Evolutionary conservation across 2,888 invertebrate species (phyloP), one percentile per base, ranked within the genome.

Genomic region (Hemithea aestivaria): DNA sequence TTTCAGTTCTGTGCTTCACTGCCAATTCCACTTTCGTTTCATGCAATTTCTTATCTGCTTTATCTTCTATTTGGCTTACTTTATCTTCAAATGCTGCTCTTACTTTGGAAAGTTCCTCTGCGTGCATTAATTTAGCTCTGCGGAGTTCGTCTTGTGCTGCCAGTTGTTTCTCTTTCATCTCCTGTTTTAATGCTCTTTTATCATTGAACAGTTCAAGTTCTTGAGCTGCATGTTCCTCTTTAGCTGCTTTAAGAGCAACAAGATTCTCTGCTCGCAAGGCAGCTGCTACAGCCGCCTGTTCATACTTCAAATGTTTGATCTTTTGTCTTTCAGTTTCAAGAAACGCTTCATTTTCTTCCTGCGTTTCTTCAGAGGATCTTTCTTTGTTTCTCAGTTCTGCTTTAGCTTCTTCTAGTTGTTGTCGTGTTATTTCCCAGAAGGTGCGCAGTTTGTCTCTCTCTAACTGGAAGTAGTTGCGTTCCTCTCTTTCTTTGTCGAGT

Each of bases 361-460:
- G 92, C 0, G 93, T 89, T 75, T 96, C 94, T 79, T 97, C 96
- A 53, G 96, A 93, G 52, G 96, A 96, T 53, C 95, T 89, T 67
- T 97, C 88, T 51, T 78, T 83, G 10, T 89, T 85, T 85, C 92
- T 84, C 7, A 93, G 67, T 58, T 90, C 89, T 3, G 95, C 93
- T 66, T 92, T 91, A 7, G 91, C 91, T 82, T 96, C 95, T 63
- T 97, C 96, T 25, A 97, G 80, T 67, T 98, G 96, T 57, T 94
- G 92, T 52, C 95, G 91, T 0, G 97, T 95, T 35, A 98, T 96
- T 78, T 98, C 97, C 98, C 98, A 98, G 72, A 97, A 97, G 2
- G 96, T 96, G 53, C 96, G 90, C 8, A 98, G 89, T 81, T 97
- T 97, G 73, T 98, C 98, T 54, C 98, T 89, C 83, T 98, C 98